phyloP scores from a whole-genome alignment of 2,797 vertebrate species.

The Urocyon cinereoargenteus region DNA sequence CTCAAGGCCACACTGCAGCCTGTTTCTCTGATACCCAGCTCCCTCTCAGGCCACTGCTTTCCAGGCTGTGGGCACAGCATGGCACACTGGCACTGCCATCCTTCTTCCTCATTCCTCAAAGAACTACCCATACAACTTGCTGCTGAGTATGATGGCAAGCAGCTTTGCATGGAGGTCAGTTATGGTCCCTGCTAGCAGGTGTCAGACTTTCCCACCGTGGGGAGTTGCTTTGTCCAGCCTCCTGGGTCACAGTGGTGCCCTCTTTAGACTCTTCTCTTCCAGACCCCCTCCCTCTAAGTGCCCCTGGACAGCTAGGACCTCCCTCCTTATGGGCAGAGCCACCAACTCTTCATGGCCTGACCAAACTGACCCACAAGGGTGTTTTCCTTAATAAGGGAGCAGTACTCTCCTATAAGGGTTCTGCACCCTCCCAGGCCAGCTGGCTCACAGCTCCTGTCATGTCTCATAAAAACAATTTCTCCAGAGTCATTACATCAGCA shows the following conservation, averaged over 20 bases:
- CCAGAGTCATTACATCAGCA: not conserved
- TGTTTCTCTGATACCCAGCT: not conserved
- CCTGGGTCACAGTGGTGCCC: not conserved
- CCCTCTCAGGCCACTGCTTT: not conserved
- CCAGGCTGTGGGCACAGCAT: not conserved
- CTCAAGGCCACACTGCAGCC: not conserved
- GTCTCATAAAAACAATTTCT: not conserved
- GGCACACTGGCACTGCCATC: not conserved
- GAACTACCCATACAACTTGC: not conserved
- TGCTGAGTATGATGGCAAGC: not conserved
- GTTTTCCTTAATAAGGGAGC: not conserved
- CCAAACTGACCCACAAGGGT: accelerated
- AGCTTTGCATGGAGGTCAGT: not conserved
- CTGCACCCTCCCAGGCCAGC: not conserved
- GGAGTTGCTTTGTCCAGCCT: not conserved
- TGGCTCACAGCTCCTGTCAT: not conserved
- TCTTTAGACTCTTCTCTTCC: not conserved
- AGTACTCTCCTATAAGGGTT: not conserved
- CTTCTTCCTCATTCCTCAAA: not conserved
- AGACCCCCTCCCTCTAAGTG: not conserved
- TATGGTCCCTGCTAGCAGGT: not conserved
- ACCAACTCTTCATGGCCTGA: not conserved
- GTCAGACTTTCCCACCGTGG: accelerated
- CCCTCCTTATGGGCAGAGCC: not conserved
- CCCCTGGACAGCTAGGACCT: not conserved